A percentile compares a stretch with the other conserved stretches of the same genome.
These are phyloP conservation scores for Drosophila formosana DNA, from an alignment of 2,888 invertebrate species.

Conservation along the genomic window DNA sequence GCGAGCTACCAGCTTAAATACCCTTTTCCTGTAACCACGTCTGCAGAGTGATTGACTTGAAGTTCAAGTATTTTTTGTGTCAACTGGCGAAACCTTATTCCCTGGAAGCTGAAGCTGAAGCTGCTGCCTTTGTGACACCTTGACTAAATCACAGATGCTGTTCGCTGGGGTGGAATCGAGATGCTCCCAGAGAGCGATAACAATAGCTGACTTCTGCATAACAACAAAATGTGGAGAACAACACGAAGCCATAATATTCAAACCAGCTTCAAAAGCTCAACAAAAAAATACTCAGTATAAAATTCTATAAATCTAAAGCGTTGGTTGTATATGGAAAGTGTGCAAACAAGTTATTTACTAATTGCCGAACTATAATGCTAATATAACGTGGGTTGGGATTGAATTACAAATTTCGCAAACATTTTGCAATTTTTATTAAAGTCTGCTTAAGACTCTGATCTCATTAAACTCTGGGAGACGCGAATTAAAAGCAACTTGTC, in stretches of 20 bases:
- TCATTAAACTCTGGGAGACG: neutral
- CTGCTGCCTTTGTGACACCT: neutral
- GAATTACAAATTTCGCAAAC: neutral
- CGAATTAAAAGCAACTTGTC: neutral
- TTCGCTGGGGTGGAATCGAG: conserved; percentile 21
- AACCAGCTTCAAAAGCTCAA: conserved; percentile 2
- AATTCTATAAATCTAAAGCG: too few relatives aligned
- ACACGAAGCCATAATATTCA: conserved; percentile 16
- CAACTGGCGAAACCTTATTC: neutral
- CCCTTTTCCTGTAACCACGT: neutral
- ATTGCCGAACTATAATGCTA: neutral
- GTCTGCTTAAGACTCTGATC: neutral
- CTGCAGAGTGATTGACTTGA: neutral
- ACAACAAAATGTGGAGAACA: conserved; percentile 27
- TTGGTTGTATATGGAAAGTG: neutral
- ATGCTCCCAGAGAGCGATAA: conserved; percentile 23
- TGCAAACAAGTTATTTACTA: neutral
- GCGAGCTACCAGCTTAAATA: neutral
- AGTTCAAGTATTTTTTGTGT: neutral
- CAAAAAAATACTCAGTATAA: too few relatives aligned
- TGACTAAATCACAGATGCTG: conserved; percentile 33
- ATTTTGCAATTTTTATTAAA: neutral
- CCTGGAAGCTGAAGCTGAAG: neutral
- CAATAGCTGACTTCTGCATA: conserved; percentile 38
- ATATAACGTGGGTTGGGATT: neutral